Evolutionary conservation across 2,113 vertebrate genomes (phyloP), one percentile per base, ranked within the genome.

Genomic region (Alexandromys fortis): DNA sequence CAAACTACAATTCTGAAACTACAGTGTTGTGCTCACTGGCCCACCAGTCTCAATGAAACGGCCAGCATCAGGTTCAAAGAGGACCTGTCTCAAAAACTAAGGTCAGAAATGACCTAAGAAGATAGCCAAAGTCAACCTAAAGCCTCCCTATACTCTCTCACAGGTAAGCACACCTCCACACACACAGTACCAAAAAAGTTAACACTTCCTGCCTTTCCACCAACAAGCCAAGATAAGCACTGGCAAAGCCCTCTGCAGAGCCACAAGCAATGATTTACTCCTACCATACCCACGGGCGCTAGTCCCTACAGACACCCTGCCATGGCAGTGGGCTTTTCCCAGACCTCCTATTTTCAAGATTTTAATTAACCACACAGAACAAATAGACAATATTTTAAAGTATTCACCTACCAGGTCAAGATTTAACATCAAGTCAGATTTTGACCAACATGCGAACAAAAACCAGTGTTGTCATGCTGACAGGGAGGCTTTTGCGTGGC

Each of bases 371-470:
- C 49, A 90, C 78, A 83, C 4, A 93, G 70, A 72, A 89, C 52
- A 93, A 93, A 55, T 22, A 58, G 67, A 93, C 85, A 86, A 94
- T 55, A 61, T 67, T 94, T 93, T 82, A 76, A 94, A 97, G 89
- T 92, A 91, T 81, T 95, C 93, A 93, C 79, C 93, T 96, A 58
- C 49, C 58, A 96, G 94, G 89, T 90, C 92, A 96, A 95, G 85
- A 96, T 75, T 94, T 96, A 92, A 92, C 52, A 8, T 1, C 49
- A 33, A 70, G 91, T 82, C 75, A 47, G 52, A 91, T 58, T 89
- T 92, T 85, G 33, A 91, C 85, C 90, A 82, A 68, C 85, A 70
- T 12, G 30, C 86, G 85, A 95, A 94, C 42, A 42, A 75, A 26
- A 94, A 93, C 42, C 42, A 83, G 30, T 70, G 45, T 94, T 95